phyloP scores from a whole-genome alignment of 2,888 invertebrate species.

The Chrysodeixis includens region DNA sequence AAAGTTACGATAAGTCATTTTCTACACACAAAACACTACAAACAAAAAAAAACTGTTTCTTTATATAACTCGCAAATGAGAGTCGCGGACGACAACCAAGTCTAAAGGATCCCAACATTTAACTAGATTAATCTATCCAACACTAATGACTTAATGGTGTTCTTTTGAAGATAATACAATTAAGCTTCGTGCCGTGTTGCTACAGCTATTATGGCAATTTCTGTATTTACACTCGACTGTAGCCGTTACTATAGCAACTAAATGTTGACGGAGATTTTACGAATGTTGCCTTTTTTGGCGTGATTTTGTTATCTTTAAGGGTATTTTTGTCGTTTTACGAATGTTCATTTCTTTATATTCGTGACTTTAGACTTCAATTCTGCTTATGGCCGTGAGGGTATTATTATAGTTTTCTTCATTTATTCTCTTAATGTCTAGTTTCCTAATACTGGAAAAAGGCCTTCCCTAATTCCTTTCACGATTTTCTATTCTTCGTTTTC shows the following conservation, averaged over 20 bases:
- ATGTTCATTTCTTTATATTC: background rate
- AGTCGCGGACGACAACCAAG: constrained; percentile 5
- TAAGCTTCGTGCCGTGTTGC: constrained; percentile 54
- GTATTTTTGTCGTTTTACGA: background rate
- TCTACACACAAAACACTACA: too few relatives aligned
- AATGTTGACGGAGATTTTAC: constrained; percentile 28
- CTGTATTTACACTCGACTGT: constrained; percentile 42
- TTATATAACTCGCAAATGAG: constrained; percentile 16
- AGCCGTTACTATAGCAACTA: constrained; percentile 42
- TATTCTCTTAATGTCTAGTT: too few relatives aligned
- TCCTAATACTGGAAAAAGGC: too few relatives aligned
- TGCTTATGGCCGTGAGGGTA: too few relatives aligned
- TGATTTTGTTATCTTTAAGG: background rate
- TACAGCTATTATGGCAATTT: constrained; percentile 59
- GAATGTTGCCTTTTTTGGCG: constrained; percentile 11
- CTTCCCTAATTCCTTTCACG: too few relatives aligned
- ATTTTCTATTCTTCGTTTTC: too few relatives aligned
- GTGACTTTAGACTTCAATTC: too few relatives aligned
- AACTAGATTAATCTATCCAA: constrained; percentile 60
- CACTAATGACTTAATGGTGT: constrained; percentile 61
- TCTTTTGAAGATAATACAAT: constrained; percentile 56
- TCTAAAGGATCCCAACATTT: constrained; percentile 34
- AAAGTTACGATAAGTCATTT: too few relatives aligned
- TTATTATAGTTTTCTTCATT: too few relatives aligned
- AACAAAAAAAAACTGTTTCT: background rate